A percentile compares a stretch with the other conserved stretches of the same genome.
Conservation (phyloP, 2,113 vertebrate genomes). For the Saccopteryx leptura region DNA sequence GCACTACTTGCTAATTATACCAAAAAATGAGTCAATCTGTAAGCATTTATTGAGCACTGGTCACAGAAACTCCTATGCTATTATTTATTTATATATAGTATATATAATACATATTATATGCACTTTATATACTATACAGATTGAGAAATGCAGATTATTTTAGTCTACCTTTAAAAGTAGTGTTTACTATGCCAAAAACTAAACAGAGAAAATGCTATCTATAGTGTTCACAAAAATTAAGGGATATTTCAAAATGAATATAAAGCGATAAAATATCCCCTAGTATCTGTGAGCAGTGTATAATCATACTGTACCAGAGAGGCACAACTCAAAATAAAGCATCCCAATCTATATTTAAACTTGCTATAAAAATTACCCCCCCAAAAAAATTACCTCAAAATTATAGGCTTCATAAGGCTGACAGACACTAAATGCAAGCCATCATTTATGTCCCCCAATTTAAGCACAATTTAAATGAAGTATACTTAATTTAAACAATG, state of each 20-base stretch:
- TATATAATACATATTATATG: too few relatives aligned
- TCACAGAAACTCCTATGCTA: constrained; percentile 38
- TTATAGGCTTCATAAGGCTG: constrained; percentile 48
- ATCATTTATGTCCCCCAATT: constrained; percentile 53
- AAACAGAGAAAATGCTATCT: constrained; percentile 26
- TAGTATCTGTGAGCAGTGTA: too few relatives aligned
- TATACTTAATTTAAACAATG: constrained; percentile 50
- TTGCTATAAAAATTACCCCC: constrained; percentile 69
- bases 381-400: constrained; percentile 61
- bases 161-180: constrained; percentile 68
- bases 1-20: constrained; percentile 23
- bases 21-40: constrained; percentile 25
- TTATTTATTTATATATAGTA: too few relatives aligned
- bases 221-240: not conserved
- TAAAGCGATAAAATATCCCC: too few relatives aligned
- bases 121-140: not conserved
- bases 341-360: constrained; percentile 43
- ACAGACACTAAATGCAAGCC: constrained; percentile 59
- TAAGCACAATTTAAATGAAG: constrained; percentile 58
- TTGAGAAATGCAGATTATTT: not conserved
- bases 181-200: constrained; percentile 51
- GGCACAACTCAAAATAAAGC: constrained; percentile 50
- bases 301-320: constrained; percentile 7
- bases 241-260: too few relatives aligned
- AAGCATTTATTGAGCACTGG: constrained; percentile 57